phyloP scores from a whole-genome alignment of 2,113 vertebrate species.

The Fukomys damarensis region DNA sequence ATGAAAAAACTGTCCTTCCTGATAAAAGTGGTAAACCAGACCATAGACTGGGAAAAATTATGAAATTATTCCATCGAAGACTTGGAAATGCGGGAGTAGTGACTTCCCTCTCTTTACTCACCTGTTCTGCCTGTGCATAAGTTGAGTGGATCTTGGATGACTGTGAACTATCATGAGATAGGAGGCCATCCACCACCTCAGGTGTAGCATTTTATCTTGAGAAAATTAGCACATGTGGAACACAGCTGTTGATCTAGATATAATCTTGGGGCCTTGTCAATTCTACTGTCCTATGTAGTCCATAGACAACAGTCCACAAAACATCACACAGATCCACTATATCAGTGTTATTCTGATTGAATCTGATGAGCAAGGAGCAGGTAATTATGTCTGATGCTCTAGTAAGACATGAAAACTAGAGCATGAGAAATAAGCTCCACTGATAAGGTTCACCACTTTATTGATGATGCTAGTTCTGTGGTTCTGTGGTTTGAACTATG shows the following conservation, averaged over 20 bases:
- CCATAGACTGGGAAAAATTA: too few relatives aligned
- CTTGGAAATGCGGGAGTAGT: not conserved
- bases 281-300: not conserved
- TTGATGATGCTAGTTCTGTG: not conserved
- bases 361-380: not conserved
- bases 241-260: not conserved
- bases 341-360: not conserved
- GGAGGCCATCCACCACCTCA: not conserved
- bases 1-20: not conserved
- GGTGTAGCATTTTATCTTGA: not conserved
- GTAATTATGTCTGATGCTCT: not conserved
- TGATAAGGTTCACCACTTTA: not conserved
- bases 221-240: not conserved
- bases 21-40: not conserved
- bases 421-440: not conserved
- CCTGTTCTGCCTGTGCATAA: not conserved
- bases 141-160: too few relatives aligned
- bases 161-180: too few relatives aligned
- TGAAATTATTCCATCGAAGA: not conserved
- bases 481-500: not conserved
- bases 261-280: not conserved
- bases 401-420: not conserved
- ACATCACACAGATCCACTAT: not conserved
- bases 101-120: not conserved
- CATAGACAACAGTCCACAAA: not conserved